Conservation (phyloP, 2,797 vertebrate species). For the Vireo griseus region DNA sequence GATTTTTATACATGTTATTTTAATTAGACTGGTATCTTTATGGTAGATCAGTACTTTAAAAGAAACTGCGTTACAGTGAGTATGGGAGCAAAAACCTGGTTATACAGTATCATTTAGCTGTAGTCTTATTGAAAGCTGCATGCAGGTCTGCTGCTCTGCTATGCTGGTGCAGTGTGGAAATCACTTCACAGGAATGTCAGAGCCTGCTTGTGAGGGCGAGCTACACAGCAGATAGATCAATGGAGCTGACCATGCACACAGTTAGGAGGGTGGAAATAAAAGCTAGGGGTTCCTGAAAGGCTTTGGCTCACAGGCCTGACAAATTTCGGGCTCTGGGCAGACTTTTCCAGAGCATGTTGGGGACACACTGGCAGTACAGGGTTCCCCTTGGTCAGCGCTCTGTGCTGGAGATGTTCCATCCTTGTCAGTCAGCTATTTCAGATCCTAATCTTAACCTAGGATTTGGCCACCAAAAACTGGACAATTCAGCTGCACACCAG, state of each 20-base stretch:
- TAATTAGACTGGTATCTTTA: background rate
- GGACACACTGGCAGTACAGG: background rate
- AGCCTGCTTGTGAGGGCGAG: background rate
- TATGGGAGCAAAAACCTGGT: background rate
- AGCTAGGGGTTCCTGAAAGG: background rate
- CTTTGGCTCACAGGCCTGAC: background rate
- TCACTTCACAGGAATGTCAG: background rate
- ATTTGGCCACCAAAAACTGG: background rate
- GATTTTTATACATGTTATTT: background rate
- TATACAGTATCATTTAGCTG: background rate
- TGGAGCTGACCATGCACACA: background rate
- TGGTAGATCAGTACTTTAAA: background rate
- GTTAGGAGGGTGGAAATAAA: background rate
- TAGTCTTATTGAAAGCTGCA: background rate
- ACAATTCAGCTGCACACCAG: background rate
- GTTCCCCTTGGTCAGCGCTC: background rate
- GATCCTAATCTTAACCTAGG: background rate
- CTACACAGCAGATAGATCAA: background rate
- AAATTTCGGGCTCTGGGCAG: background rate
- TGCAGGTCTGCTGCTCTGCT: background rate
- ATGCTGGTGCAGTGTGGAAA: background rate
- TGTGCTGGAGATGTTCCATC: background rate
- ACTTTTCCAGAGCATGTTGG: fast-evolving
- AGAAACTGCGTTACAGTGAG: background rate
- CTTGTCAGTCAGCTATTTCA: background rate